Evolutionary conservation across 2,113 vertebrate genomes (phyloP).

Genomic region (Chroicocephalus ridibundus): DNA sequence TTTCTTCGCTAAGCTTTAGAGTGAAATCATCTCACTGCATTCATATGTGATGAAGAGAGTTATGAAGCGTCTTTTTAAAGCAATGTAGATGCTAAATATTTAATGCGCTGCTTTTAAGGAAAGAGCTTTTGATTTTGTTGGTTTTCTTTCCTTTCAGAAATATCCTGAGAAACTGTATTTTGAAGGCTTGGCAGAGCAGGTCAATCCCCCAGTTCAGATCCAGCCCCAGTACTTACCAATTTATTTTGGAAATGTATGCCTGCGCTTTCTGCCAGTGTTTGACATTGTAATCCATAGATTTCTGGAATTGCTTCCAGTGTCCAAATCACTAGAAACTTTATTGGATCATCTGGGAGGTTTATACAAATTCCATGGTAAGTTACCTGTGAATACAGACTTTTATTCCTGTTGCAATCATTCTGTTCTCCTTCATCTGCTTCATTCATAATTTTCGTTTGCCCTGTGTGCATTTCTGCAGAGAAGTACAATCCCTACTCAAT

Average conservation of each 20-base stretch:
- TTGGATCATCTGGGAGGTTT: slow-evolving; percentile 95
- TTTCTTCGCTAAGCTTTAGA: neutral
- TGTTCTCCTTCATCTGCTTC: neutral
- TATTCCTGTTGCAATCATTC: neutral
- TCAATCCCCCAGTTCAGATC: slow-evolving; percentile 93
- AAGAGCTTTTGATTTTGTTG: neutral
- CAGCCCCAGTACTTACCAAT: slow-evolving; percentile 96
- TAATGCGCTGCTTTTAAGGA: neutral
- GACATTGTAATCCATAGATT: slow-evolving; percentile 99
- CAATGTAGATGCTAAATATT: neutral
- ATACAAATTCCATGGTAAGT: slow-evolving; percentile 98
- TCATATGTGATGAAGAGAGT: neutral
- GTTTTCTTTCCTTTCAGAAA: slow-evolving; percentile 79
- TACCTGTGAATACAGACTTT: neutral
- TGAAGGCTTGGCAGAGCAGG: slow-evolving; percentile 96
- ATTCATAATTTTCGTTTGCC: neutral
- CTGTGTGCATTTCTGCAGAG: neutral
- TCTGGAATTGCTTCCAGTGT: slow-evolving; percentile 95
- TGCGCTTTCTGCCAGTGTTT: slow-evolving; percentile 97
- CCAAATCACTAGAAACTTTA: slow-evolving; percentile 95
- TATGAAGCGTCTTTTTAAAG: neutral
- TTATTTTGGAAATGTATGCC: slow-evolving; percentile 98
- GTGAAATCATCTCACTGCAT: neutral
- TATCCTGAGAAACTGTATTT: slow-evolving; percentile 99
- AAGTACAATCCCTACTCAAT: neutral